A percentile compares a stretch with the other conserved stretches of the same genome.
phyloP scores from a whole-genome alignment of 35 echinoderm and acorn worm genomes.

The Acanthaster planci region DNA sequence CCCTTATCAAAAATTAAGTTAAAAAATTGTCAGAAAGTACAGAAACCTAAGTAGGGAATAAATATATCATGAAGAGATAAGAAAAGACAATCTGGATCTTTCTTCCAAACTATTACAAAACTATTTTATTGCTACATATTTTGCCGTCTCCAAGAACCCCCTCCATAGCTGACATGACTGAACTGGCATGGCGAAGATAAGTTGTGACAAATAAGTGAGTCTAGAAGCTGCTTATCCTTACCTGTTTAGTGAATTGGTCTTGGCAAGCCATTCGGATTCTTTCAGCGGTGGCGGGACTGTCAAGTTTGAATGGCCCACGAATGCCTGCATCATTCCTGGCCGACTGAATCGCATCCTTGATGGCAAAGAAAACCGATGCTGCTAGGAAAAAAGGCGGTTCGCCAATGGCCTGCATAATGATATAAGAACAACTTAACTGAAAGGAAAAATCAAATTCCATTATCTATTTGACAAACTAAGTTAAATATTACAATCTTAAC shows the following conservation, averaged over 20 bases:
- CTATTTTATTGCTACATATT: background rate
- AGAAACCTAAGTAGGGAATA: no score
- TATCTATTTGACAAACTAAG: no score
- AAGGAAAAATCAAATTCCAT: no score
- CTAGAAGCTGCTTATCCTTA: constrained; percentile 5
- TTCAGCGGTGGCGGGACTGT: constrained; percentile 80
- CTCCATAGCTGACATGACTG: no score
- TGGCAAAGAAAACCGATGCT: constrained; percentile 84
- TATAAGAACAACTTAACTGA: background rate
- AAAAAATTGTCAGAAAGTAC: no score
- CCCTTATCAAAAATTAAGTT: background rate
- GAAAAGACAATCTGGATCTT: background rate
- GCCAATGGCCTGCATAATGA: constrained; percentile 65
- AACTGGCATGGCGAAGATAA: background rate
- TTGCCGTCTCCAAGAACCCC: no score
- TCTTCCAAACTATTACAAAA: background rate
- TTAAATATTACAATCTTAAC: no score
- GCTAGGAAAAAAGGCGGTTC: constrained; percentile 84
- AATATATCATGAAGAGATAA: background rate
- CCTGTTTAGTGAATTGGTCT: constrained; percentile 74
- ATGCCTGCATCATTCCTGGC: constrained; percentile 79
- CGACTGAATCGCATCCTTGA: constrained; percentile 82
- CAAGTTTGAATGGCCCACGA: constrained; percentile 49
- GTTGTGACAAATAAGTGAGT: background rate
- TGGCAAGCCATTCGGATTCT: constrained; percentile 77